A percentile compares a stretch with the other conserved stretches of the same genome.
phyloP scores from a whole-genome alignment of 92 coral and sea anemone genomes.

The Bergia puertoricense region DNA sequence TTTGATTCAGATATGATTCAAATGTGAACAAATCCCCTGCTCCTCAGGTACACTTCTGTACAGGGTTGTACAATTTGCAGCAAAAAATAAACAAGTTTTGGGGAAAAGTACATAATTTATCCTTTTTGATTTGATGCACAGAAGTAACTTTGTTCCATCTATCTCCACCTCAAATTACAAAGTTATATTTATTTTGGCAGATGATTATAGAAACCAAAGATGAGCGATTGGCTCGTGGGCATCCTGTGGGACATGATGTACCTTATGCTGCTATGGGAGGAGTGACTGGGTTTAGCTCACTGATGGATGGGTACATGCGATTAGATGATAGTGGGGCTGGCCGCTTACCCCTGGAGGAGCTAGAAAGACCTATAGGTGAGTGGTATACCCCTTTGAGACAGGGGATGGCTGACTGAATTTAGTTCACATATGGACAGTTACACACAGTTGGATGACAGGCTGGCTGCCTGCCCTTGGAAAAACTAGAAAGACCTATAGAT shows the following conservation, averaged over 20 bases:
- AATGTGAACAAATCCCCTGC: too few species aligned
- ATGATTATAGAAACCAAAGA: constrained; percentile 90
- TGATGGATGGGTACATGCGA: constrained; percentile 96
- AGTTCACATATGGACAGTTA: neutral
- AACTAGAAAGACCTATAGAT: constrained; percentile 34
- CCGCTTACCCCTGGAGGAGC: constrained; percentile 72
- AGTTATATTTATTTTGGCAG: constrained; percentile 16
- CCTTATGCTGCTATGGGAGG: constrained; percentile 99
- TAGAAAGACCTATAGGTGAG: constrained; percentile 79
- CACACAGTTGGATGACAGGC: too few species aligned
- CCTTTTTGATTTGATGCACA: too few species aligned
- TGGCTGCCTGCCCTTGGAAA: too few species aligned
- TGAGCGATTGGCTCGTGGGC: constrained; percentile 88
- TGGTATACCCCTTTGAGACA: neutral
- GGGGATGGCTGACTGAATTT: neutral
- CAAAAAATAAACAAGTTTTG: too few species aligned
- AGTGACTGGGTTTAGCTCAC: constrained; percentile 92
- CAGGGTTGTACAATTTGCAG: too few species aligned
- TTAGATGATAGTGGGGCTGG: constrained; percentile 98
- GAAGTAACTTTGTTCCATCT: too few species aligned
- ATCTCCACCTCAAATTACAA: too few species aligned
- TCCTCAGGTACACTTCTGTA: too few species aligned
- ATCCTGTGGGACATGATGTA: constrained; percentile 93
- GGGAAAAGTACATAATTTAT: too few species aligned
- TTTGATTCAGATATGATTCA: too few species aligned